A percentile compares a stretch with the other conserved stretches of the same genome.
These are phyloP conservation scores for Actinia tenebrosa DNA, from an alignment of 64 coral and sea anemone species.

Conservation along the genomic window DNA sequence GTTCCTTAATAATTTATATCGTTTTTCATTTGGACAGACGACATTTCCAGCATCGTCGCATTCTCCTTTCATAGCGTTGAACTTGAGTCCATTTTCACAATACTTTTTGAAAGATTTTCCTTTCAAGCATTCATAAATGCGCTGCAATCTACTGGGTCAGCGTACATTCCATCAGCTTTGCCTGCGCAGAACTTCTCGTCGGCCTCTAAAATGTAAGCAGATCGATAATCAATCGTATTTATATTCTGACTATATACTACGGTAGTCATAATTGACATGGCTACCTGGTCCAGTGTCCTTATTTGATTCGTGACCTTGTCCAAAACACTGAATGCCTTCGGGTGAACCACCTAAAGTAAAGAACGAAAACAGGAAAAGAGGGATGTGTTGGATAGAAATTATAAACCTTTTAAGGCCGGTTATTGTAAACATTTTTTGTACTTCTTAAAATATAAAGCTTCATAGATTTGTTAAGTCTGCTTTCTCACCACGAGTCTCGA, in stretches of 20 bases:
- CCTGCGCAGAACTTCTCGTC: slow-evolving; percentile 36
- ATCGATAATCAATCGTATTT: not conserved
- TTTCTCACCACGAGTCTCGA: not conserved
- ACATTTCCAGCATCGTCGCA: slow-evolving; percentile 43
- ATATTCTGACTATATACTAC: not conserved
- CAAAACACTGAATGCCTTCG: slow-evolving; percentile 53
- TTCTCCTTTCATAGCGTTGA: slow-evolving; percentile 32
- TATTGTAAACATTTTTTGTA: too few relatives aligned
- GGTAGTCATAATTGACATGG: not conserved
- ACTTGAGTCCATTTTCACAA: slow-evolving; percentile 38
- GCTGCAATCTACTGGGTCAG: slow-evolving; percentile 32
- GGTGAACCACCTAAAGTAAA: slow-evolving; percentile 57
- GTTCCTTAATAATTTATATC: not conserved
- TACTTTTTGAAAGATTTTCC: slow-evolving; percentile 42
- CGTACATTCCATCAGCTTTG: slow-evolving; percentile 50
- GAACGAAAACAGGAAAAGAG: not conserved
- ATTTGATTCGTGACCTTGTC: slow-evolving; percentile 52
- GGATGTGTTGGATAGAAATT: not conserved
- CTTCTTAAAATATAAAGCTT: not conserved
- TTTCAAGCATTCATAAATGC: slow-evolving; percentile 44
- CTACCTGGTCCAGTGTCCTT: slow-evolving; percentile 4
- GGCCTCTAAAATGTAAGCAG: not conserved
- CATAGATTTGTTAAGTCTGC: not conserved
- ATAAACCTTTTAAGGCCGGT: not conserved
- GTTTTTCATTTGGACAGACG: slow-evolving; percentile 18